Base-by-base conservation (phyloP, 2,888 invertebrate genomes). In the Tupiocoris notatus region DNA sequence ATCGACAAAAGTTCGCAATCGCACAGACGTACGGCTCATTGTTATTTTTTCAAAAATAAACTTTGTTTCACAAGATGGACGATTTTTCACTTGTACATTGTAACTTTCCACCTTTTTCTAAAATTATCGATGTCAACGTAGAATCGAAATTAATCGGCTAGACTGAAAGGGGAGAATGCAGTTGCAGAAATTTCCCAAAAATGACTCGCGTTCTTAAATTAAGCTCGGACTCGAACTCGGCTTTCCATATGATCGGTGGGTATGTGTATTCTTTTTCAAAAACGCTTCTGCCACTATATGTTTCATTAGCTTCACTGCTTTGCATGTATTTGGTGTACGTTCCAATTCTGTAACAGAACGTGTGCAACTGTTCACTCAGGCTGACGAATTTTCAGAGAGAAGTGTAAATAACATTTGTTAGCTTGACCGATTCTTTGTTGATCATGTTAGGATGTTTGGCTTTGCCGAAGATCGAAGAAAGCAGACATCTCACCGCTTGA, bases 331-430 rank as follows among this genome's bases (percentile, higher is more conserved):
- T 74, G n/a, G 57, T 78, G 70, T 73, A 64, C 39, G 20, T 54
- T 74, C 68, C 77, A 23, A 68, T 75, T 77, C 63, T 68, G 64
- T 65, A 64, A 78, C 59, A 78, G 77, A 77, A 76, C 71, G 78
- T 78, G 78, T 79, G 75, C 78, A 78, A 79, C 78, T 78, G 73
- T 79, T 62, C 77, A 77, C 78, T 75, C 76, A 67, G 68, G 76
- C 67, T 70, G 67, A 73, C 57, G 61, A 66, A 57, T 76, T 70
- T 79, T 78, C 78, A 79, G 79, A 78, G 78, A 78, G 67, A 66
- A 39, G 39, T 12, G 39, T 39, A 7, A 39, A 39, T n/a, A 39
- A 39, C 39, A 12, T 39, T 3, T 39, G 39, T 39, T 7, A n/a
- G n/a, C n/a, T n/a, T n/a, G n/a, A n/a, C n/a, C n/a, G n/a, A n/a